Evolutionary conservation across 2,113 vertebrate genomes (phyloP), one percentile per base, ranked within the genome.

Genomic region (Apteryx owenii): DNA sequence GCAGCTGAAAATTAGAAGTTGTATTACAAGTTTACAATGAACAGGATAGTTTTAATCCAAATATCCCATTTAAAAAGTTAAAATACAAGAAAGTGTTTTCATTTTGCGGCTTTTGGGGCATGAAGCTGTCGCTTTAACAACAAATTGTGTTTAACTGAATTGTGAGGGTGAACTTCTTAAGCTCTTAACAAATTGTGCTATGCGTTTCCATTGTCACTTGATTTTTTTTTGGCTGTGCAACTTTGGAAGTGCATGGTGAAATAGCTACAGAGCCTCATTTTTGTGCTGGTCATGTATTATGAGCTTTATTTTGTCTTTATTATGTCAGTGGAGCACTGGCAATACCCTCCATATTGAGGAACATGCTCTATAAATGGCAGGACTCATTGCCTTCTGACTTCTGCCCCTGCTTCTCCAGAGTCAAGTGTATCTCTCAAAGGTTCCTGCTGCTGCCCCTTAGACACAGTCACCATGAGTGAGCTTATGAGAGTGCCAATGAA

Each of bases 21-120:
- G 18, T 51, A 28, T 25, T 51, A 20, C 29, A 70, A 40, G 29
- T 66, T 31, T 50, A 19, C 42, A 54, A 23, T 68, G 70, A 31
- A 31, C 64, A 96, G 68, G 56, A 91, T 79, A 92, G 28, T 33
- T 94, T 91, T 75, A 85, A 76, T 79, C 65, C 56, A 69, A 85
- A 69, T 60, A 61, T 21, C 11, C 5, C 25, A 8, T 56, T 50
- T 85, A 5, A 62, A 75, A 75, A 42, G 13, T 46, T 64, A 23
- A 70, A 70, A 18, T 61, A 61, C 42, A 72, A 73, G 26, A 54
- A 10, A 31, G 5, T 12, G 3, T 28, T 78, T 85, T 50, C 3
- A 7, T 80, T 53, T 88, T 80, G 58, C 80, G 58, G 20, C 8
- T 91, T 71, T 69, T 36, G 56, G 5, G 82, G 61, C 26, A 8